Conservation (phyloP, 37 sponge, comb jelly and placozoan species). For the Theonella swinhoei region DNA sequence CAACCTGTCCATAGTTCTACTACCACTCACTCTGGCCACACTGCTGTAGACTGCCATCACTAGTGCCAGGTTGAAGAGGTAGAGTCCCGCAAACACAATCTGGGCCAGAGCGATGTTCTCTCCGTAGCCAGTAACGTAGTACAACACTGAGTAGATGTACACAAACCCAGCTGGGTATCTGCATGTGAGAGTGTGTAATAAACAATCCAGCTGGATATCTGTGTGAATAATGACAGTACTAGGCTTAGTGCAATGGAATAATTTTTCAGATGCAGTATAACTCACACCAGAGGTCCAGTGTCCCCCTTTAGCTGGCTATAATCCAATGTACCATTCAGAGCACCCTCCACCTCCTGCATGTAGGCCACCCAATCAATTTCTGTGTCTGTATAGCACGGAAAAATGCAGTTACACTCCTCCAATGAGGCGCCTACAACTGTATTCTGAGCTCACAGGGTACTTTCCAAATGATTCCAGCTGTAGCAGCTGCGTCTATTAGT, state of each 20-base stretch:
- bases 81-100: conserved; percentile 81
- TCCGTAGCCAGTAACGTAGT: conserved; percentile 80
- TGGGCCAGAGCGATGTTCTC: conserved; percentile 80
- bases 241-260: background rate
- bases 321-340: conserved; percentile 89
- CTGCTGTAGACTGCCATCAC: conserved; percentile 65
- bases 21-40: conserved; percentile 22
- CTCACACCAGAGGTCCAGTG: conserved; percentile 97
- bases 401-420: too few species aligned
- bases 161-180: conserved; percentile 99
- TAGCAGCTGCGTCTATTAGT: background rate
- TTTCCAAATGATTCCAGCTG: background rate
- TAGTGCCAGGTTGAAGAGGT: conserved; percentile 64
- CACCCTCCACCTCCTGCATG: conserved; percentile 96
- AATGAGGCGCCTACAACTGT: too few species aligned
- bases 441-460: background rate
- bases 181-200: conserved; percentile 4
- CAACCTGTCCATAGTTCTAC: too few species aligned
- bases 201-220: too few species aligned
- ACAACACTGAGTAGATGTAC: conserved; percentile 82
- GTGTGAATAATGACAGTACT: too few species aligned
- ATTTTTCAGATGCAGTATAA: background rate
- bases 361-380: conserved; percentile 99
- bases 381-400: conserved; percentile 86
- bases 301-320: conserved; percentile 87